These are phyloP conservation scores for Ecliptopera silaceata DNA, from an alignment of 2,888 invertebrate genomes.

Conservation along the genomic window DNA sequence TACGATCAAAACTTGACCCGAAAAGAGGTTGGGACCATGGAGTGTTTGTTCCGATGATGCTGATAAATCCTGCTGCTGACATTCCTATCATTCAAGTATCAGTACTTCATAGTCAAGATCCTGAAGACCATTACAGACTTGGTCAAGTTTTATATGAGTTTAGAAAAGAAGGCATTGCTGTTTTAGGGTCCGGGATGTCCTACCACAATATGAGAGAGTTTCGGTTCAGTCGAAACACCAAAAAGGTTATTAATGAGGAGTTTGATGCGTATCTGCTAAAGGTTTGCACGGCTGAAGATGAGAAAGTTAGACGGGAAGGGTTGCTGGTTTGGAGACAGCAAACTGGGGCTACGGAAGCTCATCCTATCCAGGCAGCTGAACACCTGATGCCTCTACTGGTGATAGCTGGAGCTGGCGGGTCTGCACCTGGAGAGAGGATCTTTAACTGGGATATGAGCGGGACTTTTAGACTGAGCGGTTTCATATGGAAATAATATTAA, in stretches of 20 bases:
- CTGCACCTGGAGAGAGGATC: constrained; percentile 59
- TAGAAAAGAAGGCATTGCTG: constrained; percentile 69
- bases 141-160: constrained; percentile 64
- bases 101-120: constrained; percentile 64
- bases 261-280: constrained; percentile 70
- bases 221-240: constrained; percentile 43
- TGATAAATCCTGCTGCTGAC: constrained; percentile 70
- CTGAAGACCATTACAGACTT: constrained; percentile 65
- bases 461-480: constrained; percentile 67
- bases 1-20: constrained; percentile 63
- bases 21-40: constrained; percentile 79
- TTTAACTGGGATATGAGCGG: constrained; percentile 73
- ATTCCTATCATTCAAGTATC: constrained; percentile 74
- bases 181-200: constrained; percentile 76
- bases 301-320: constrained; percentile 51
- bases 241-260: constrained; percentile 61
- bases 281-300: constrained; percentile 61
- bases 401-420: constrained; percentile 69
- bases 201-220: constrained; percentile 78
- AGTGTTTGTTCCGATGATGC: constrained; percentile 78
- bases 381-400: constrained; percentile 76
- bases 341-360: constrained; percentile 64
- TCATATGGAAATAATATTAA: constrained; percentile 66
- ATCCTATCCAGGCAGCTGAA: constrained; percentile 67
- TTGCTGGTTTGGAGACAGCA: constrained; percentile 63